Evolutionary conservation across 2,113 vertebrate species (phyloP), one percentile per base, ranked within the genome.

Genomic region (Peucedramus taeniatus): DNA sequence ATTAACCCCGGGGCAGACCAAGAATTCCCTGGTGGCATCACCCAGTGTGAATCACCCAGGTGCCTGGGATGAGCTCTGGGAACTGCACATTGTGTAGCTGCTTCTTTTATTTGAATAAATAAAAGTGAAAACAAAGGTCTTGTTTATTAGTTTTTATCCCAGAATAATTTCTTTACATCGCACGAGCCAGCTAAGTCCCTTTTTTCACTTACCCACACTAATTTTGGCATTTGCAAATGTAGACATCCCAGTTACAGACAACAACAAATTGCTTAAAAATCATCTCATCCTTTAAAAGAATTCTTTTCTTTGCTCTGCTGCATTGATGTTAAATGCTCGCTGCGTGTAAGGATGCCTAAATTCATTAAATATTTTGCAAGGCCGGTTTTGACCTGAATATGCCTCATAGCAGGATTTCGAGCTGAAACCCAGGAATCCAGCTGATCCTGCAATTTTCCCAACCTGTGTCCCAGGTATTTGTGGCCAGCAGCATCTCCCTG

Each of bases 261-360:
- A 3, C 70, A 37, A 79, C 83, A 91, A 94, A 93, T 61, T 84
- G 87, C 76, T 80, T 75, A 30, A 56, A 96, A 93, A 50, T 61
- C 45, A 3, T 21, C 31, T 39, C 28, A 51, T 76, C 44, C 83
- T 77, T 77, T 30, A 39, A 24, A 81, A 91, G 53, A 15, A 37
- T 53, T 23, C 23, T 35, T 59, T 23, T 7, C 74, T 83, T 60
- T 45, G 74, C 44, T 3, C 35, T 22, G 1, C 77, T 9, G 28
- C 83, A 15, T 8, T 60, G 61, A 75, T 65, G 69, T 49, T 26
- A 26, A 89, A 7, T 13, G 57, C 22, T 28, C 18, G 11, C 78
- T 3, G 7, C 2, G 2, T 4, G 28, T 2, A 13, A 1, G 54
- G 35, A 45, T 18, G 30, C 39, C 14, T 60, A 13, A 66, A 37